Conservation (phyloP, 2,888 invertebrate species). For the Alentia gelatinosa region DNA sequence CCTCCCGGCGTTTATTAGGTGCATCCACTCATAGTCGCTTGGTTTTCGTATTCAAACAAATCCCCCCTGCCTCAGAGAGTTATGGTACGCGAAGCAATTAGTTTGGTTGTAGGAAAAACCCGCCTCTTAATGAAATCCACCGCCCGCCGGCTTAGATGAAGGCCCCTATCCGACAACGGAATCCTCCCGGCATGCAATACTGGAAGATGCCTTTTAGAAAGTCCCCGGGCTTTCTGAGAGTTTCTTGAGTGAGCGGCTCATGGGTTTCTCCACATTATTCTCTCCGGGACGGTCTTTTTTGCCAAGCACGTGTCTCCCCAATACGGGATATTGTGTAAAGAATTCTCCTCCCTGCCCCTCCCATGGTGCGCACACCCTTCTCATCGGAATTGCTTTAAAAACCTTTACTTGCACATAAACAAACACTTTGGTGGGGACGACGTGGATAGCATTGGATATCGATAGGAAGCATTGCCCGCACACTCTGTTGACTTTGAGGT, state of each 20-base stretch:
- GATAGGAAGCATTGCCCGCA: background rate
- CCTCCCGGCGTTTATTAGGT: background rate
- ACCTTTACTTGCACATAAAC: too few species aligned
- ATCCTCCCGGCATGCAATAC: background rate
- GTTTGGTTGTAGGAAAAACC: background rate
- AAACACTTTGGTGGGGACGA: background rate
- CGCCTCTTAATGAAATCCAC: constrained; percentile 8
- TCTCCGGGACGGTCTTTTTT: too few species aligned
- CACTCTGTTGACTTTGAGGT: background rate
- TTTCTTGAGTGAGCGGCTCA: background rate
- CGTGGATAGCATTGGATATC: background rate
- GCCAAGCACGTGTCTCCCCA: too few species aligned
- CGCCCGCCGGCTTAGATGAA: background rate
- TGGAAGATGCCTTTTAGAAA: background rate
- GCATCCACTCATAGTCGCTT: background rate
- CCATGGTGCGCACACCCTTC: too few species aligned
- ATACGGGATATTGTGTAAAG: too few species aligned
- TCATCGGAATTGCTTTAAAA: too few species aligned
- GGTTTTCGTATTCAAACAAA: background rate
- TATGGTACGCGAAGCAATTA: constrained; percentile 31
- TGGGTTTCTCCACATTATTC: too few species aligned
- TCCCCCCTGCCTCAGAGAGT: background rate
- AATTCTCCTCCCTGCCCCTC: too few species aligned
- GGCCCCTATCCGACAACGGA: background rate
- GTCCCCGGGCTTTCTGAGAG: background rate